Evolutionary conservation across 1,140 invertebrate genomes (phyloP), one percentile per base, ranked within the genome.

Genomic region (Samia ricini): DNA sequence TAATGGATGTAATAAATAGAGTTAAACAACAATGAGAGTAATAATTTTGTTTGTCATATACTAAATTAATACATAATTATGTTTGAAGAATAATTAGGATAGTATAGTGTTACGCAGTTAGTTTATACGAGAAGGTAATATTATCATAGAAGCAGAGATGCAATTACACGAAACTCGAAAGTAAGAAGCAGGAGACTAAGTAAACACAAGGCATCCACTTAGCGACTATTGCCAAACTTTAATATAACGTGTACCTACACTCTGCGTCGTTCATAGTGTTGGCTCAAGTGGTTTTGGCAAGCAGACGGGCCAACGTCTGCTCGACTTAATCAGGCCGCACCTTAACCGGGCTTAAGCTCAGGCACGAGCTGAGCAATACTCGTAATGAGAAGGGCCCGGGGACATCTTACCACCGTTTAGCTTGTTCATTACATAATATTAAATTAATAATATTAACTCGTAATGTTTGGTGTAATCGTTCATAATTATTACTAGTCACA

Each of bases 281-380:
- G 73, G 75, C 71, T 83, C 61, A 80, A 85, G 83, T 81, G 78
- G 76, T 81, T 83, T 81, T 87, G 83, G 84, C 81, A 79, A 74
- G 73, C 73, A 76, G 69, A 68, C 60, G 66, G 68, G 78, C 72
- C 73, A 69, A 71, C 76, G 75, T 77, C 74, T 77, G 78, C 71
- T 82, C 68, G 63, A 67, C 75, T 82, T 84, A 83, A 81, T 84
- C 78, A 83, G 71, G 69, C 69, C 66, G 73, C 76, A 81, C 78
- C 79, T 82, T 82, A 78, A 76, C 69, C 75, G 66, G 75, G 75
- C 75, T 83, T 78, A 77, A 74, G 64, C 71, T 69, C 69, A 60
- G 65, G 71, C 71, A 57, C 57, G 59, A 68, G 69, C 48, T 56
- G 61, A 68, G 75, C 65, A 76, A 76, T 79, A 81, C 77, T 85